A percentile compares a stretch with the other conserved stretches of the same genome.
Conservation (phyloP, 2,113 vertebrate species). For the Nesoenas mayeri region DNA sequence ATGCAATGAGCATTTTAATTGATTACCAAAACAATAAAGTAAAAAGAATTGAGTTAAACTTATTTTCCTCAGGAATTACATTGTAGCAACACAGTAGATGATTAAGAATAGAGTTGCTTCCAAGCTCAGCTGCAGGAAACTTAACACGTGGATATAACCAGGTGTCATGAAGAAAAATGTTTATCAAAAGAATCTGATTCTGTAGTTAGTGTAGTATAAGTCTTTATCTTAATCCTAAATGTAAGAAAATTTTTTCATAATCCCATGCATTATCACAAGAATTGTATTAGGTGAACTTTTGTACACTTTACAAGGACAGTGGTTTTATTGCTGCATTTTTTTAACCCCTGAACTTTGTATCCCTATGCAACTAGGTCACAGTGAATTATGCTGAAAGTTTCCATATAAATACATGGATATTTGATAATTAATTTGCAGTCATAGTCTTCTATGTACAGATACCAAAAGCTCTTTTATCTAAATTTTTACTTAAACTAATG, state of each 20-base stretch:
- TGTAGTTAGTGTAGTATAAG: not conserved
- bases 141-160: not conserved
- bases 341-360: not conserved
- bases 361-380: not conserved
- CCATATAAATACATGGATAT: not conserved
- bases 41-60: not conserved
- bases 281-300: not conserved
- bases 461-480: not conserved
- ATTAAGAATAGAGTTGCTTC: not conserved
- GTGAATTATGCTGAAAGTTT: not conserved
- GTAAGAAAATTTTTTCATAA: not conserved
- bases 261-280: not conserved
- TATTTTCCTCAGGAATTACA: not conserved
- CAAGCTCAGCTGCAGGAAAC: not conserved
- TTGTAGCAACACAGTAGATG: not conserved
- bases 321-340: not conserved
- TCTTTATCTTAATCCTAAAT: not conserved
- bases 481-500: not conserved
- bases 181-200: not conserved
- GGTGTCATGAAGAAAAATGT: not conserved
- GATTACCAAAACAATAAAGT: not conserved
- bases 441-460: not conserved
- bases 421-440: not conserved
- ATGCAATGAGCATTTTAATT: not conserved
- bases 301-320: not conserved